Evolutionary conservation across 2,797 vertebrate species (phyloP), one percentile per base, ranked within the genome.

Genomic region (Octomys mimax): DNA sequence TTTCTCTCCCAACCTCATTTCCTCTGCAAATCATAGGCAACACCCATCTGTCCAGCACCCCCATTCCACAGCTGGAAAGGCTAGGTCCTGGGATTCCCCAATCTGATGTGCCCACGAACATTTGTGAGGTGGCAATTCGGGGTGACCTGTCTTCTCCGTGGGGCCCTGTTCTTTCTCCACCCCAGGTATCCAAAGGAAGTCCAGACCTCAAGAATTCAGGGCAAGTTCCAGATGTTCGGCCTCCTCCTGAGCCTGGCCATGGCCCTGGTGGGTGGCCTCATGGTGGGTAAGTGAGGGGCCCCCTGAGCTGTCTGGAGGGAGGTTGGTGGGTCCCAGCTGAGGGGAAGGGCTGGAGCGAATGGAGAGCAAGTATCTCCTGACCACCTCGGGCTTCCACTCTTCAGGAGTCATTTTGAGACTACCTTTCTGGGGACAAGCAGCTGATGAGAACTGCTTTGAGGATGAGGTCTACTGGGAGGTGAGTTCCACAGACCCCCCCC

Each of bases 401-500:
- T 75, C 28, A 99, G 99, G 99, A 80, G 86, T 98, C 26, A 99
- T 99, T 96, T 97, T 99, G 96, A 99, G 97, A 97, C 80, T 99
- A 22, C 99, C 99, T 0, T 87, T 99, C 95, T 99, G 99, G 99
- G 99, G 99, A 1, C 99, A 99, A 73, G 97, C 99, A 0, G 98
- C 99, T 0, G 99, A 99, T 90, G 99, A 99, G 96, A 99, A 99
- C 98, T 99, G 99, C 98, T 99, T 98, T 91, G 99, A 99, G 33
- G 99, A 99, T 96, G 99, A 98, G 9, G 96, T 99, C 28, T 99
- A 99, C 97, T 99, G 99, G 99, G 99, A 99, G 99, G 99, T 99
- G 96, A 99, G 99, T 81, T 46, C 36, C 49, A 10, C 0, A 4
- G 31, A 61, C 31, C 24, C 31, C 24, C 18, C 10, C 19, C 4